Evolutionary conservation across 1,140 invertebrate genomes (phyloP).

Genomic region (Aplysia californica): DNA sequence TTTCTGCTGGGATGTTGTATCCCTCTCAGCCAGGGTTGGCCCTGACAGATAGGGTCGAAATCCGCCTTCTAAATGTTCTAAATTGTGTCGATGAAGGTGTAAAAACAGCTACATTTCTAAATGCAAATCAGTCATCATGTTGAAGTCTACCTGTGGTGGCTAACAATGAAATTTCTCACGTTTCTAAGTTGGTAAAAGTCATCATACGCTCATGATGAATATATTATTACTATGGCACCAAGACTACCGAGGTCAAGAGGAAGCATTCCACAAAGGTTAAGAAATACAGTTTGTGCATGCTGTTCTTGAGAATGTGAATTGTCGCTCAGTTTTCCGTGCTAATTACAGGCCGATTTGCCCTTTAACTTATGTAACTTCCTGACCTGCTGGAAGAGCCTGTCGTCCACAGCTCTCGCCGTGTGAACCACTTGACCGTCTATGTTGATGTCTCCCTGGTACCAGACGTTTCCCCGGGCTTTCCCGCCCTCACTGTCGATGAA

Average conservation of each 20-base stretch:
- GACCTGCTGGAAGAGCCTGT: conserved; percentile 34
- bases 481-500: conserved; percentile 25
- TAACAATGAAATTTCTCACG: no score
- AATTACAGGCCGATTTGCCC: no score
- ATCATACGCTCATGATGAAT: not conserved
- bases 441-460: conserved; percentile 31
- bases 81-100: no score
- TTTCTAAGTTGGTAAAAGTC: not conserved
- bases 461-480: conserved; percentile 29
- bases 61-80: no score
- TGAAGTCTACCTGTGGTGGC: no score
- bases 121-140: no score
- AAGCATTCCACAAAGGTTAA: not conserved
- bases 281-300: not conserved
- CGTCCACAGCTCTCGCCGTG: conserved; percentile 39
- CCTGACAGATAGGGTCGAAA: no score
- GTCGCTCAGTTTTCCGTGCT: no score
- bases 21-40: no score
- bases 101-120: no score
- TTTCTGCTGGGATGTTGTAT: no score
- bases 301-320: not conserved
- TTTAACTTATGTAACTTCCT: no score
- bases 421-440: conserved; percentile 8
- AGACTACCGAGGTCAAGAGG: not conserved
- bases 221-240: not conserved